These are phyloP conservation scores for Clytia hemisphaerica DNA, from an alignment of 30 jellyfish, hydroid and myxozoan species.

Conservation along the genomic window DNA sequence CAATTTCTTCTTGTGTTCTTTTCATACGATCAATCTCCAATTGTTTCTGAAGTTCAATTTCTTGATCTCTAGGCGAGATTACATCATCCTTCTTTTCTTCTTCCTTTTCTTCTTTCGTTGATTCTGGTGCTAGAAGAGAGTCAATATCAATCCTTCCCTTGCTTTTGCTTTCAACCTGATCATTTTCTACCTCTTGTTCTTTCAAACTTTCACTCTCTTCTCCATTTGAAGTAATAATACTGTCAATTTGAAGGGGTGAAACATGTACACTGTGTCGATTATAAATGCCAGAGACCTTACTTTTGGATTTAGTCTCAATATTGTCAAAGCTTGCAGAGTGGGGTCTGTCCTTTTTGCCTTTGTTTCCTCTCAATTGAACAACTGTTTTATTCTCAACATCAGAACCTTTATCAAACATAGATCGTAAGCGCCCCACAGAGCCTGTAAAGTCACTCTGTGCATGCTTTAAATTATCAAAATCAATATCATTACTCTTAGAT, in stretches of 20 bases:
- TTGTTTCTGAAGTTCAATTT: neutral
- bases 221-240: too few species aligned
- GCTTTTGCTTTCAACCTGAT: too few species aligned
- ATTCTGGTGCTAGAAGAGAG: slow-evolving; percentile 43
- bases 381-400: neutral
- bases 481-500: neutral
- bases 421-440: slow-evolving; percentile 16
- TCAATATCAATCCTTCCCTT: slow-evolving; percentile 54
- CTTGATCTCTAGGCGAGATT: neutral
- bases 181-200: too few species aligned
- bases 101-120: slow-evolving; percentile 23
- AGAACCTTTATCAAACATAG: slow-evolving; percentile 8
- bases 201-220: too few species aligned
- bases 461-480: neutral
- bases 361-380: neutral
- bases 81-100: slow-evolving; percentile 2
- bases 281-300: slow-evolving; percentile 8
- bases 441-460: slow-evolving; percentile 5
- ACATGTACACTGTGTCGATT: neutral
- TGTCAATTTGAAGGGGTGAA: too few species aligned
- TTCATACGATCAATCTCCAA: slow-evolving; percentile 22
- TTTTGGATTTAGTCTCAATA: slow-evolving; percentile 12
- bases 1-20: slow-evolving; percentile 8
- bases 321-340: neutral
- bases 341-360: neutral